Evolutionary conservation across 2,888 invertebrate species (phyloP).

Genomic region (Aplocera efformata): DNA sequence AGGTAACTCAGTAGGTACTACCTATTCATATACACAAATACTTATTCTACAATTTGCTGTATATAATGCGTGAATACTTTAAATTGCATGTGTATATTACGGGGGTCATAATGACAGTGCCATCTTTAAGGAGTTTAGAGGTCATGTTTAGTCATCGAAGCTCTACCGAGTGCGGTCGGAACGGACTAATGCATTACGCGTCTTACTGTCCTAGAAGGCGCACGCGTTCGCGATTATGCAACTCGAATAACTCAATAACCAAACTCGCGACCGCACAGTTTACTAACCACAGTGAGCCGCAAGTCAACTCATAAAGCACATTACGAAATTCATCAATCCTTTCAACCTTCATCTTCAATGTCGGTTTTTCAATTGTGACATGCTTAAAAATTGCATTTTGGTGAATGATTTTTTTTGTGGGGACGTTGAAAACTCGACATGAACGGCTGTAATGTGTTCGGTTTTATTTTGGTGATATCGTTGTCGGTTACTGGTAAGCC

Average conservation of each 20-base stretch:
- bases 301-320: slow-evolving; percentile 41
- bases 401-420: slow-evolving; percentile 47
- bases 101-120: slow-evolving; percentile 8
- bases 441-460: slow-evolving; percentile 44
- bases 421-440: slow-evolving; percentile 43
- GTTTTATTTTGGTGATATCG: slow-evolving; percentile 46
- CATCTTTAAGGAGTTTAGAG: slow-evolving; percentile 38
- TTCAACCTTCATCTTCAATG: slow-evolving; percentile 63
- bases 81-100: too few relatives aligned
- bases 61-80: too few relatives aligned
- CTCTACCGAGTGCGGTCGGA: slow-evolving; percentile 24
- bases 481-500: slow-evolving; percentile 57
- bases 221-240: slow-evolving; percentile 55
- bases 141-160: slow-evolving; percentile 34
- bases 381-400: slow-evolving; percentile 49
- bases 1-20: too few relatives aligned
- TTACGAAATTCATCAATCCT: slow-evolving; percentile 62
- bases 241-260: slow-evolving; percentile 36
- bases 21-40: too few relatives aligned
- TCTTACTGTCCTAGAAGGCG: slow-evolving; percentile 58
- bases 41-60: too few relatives aligned
- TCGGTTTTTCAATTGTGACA: slow-evolving; percentile 52
- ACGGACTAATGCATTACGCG: slow-evolving; percentile 51
- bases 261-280: slow-evolving; percentile 37
- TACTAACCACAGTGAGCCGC: slow-evolving; percentile 30